Conservation (phyloP, 2,113 vertebrate genomes). For the Uria lomvia region DNA sequence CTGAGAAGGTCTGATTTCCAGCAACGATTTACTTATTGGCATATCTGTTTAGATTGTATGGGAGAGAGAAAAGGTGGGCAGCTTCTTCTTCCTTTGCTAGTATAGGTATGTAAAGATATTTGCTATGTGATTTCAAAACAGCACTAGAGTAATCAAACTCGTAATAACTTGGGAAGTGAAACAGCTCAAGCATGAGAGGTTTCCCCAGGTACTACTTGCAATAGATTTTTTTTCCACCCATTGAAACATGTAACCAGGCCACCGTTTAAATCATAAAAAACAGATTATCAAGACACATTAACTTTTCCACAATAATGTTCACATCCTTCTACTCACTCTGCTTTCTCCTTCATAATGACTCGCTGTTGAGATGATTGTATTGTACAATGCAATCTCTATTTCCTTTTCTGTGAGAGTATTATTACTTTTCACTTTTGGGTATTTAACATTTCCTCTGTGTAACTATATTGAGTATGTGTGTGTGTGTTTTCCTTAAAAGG, state of each 20-base stretch:
- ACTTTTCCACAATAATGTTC: neutral
- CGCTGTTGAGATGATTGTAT: neutral
- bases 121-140: neutral
- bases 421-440: neutral
- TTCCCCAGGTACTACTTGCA: neutral
- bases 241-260: neutral
- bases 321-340: neutral
- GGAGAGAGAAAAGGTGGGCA: too few species aligned
- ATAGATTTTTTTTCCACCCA: neutral
- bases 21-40: neutral
- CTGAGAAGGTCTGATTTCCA: neutral
- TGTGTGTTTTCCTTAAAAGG: neutral
- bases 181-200: neutral
- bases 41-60: neutral
- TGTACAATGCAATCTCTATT: neutral
- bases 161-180: neutral
- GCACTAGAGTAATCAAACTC: neutral
- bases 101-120: neutral
- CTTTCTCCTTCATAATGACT: neutral
- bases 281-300: neutral
- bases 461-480: neutral
- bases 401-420: neutral
- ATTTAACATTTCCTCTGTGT: neutral
- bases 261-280: neutral
- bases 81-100: neutral